A percentile compares a stretch with the other conserved stretches of the same genome.
Evolutionary conservation across 35 echinoderm and acorn worm species (phyloP).

Genomic region (Ophioderma brevispina): DNA sequence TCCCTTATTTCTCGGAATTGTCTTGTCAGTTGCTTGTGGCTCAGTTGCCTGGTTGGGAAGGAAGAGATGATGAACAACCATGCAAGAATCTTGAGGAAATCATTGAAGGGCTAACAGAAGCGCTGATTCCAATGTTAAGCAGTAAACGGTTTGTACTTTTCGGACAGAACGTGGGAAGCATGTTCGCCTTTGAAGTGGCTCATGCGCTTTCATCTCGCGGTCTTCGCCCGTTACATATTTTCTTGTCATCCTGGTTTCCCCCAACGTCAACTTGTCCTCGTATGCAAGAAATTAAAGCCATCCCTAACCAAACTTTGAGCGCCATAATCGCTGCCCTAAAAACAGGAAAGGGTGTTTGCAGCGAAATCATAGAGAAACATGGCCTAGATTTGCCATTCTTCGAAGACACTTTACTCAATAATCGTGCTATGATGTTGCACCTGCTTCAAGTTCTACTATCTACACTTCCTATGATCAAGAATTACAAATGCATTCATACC

Average conservation of each 20-base stretch:
- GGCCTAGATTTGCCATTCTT: background rate
- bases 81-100: background rate
- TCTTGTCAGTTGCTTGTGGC: constrained; percentile 16
- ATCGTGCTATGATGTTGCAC: background rate
- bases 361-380: background rate
- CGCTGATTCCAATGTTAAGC: background rate
- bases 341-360: background rate
- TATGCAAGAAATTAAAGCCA: background rate
- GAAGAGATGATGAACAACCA: constrained; percentile 35
- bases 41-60: constrained; percentile 53
- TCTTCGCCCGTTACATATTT: constrained; percentile 1
- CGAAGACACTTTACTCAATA: background rate
- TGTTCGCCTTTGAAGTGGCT: constrained; percentile 48
- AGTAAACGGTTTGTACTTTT: constrained; percentile 13
- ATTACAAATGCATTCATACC: background rate
- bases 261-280: constrained; percentile 32
- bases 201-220: background rate
- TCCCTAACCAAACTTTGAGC: background rate
- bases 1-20: background rate
- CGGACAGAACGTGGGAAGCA: constrained; percentile 38
- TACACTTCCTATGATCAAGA: background rate
- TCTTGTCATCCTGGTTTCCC: constrained; percentile 28
- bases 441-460: background rate
- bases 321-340: background rate
- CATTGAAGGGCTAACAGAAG: background rate